Evolutionary conservation across 2,888 invertebrate genomes (phyloP).

Genomic region (Strigamia transsilvanica): DNA sequence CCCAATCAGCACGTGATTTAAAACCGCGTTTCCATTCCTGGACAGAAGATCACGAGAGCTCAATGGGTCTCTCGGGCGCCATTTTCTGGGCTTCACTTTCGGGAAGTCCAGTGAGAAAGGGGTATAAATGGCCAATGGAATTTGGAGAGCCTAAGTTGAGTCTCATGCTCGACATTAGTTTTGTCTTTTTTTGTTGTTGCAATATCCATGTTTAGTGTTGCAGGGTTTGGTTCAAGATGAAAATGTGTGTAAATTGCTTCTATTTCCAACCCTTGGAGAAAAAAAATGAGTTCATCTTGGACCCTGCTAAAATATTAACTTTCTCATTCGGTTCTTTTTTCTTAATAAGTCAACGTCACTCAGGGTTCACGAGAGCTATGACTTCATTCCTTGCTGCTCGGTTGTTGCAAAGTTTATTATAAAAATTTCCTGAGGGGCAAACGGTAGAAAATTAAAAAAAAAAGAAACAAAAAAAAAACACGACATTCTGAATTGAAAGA

Average conservation of each 20-base stretch:
- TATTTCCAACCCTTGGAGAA: not conserved
- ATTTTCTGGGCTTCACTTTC: not conserved
- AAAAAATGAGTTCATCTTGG: constrained; percentile 43
- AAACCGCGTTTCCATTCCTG: not conserved
- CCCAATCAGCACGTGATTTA: constrained; percentile 31
- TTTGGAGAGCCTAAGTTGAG: not conserved
- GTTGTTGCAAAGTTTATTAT: constrained; percentile 25
- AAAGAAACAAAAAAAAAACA: not conserved
- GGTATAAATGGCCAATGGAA: constrained; percentile 21
- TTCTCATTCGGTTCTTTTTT: constrained; percentile 19
- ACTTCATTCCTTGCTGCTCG: constrained; percentile 16
- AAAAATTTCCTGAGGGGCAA: constrained; percentile 26
- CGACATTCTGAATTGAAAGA: not conserved
- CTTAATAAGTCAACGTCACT: constrained; percentile 33
- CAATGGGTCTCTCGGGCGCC: not conserved
- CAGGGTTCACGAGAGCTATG: constrained; percentile 7
- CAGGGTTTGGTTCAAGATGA: not conserved
- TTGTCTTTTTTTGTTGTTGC: not conserved
- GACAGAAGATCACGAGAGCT: not conserved
- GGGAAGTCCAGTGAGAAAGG: not conserved
- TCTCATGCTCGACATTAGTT: not conserved
- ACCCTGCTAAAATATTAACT: constrained; percentile 39
- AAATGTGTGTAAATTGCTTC: constrained; percentile 14
- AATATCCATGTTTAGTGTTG: not conserved
- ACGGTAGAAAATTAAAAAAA: constrained; percentile 1